Evolutionary conservation across 2,113 vertebrate species (phyloP), one percentile per base, ranked within the genome.

Genomic region (Cebidichthys violaceus): DNA sequence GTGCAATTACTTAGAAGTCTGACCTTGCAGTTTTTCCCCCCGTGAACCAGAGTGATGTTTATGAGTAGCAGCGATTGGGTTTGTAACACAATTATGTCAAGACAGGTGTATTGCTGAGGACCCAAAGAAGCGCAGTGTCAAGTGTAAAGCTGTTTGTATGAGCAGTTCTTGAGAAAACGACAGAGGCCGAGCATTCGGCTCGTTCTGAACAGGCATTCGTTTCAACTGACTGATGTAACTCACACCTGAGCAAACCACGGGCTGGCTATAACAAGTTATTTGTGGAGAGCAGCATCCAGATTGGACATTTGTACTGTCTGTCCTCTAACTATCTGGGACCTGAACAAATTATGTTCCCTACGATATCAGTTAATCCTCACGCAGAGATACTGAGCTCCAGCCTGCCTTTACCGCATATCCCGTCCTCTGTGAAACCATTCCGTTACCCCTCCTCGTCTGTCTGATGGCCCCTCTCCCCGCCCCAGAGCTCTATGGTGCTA

Each of bases 321-420:
- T 86, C 82, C 87, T 37, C 24, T 50, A 72, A 73, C 47, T 85
- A 68, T 82, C 66, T 70, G 52, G 24, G 67, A 77, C 54, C 59
- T 79, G 81, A 72, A 57, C 69, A 68, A 70, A n/a, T 50, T 45
- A 71, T 65, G 52, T 62, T 78, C 77, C 29, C 71, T 29, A 10
- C 45, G 50, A 76, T 85, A 92, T 90, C 82, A 89, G 77, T 86
- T 89, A 87, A 90, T 91, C 87, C 89, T 64, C 64, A 5, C 17
- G 59, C 39, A 60, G 62, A 88, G 90, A 91, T 90, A 89, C 70
- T 0, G 70, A 75, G 75, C 79, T 20, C 9, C 79, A 72, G 75
- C 60, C 74, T 50, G 75, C 61, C 60, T 83, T 74, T 69, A 20
- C 81, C 74, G 77, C 60, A 24, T 62, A 57, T 77, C 57, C 85